Conservation (phyloP, 2,113 vertebrate genomes). For the Meriones unguiculatus region DNA sequence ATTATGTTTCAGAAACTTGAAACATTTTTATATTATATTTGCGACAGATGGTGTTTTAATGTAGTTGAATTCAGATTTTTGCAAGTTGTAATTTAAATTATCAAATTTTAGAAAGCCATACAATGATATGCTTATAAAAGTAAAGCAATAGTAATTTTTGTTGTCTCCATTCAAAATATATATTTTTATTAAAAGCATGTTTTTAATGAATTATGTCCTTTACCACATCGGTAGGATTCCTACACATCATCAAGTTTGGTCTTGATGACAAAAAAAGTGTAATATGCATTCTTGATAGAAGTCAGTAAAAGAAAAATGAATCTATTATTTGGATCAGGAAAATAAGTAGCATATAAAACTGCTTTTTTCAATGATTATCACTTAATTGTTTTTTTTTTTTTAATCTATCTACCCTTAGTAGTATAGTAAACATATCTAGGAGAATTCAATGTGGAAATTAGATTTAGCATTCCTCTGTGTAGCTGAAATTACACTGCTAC, state of each 20-base stretch:
- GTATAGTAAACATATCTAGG: slow-evolving; percentile 72
- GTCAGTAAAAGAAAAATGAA: neutral
- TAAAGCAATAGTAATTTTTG: neutral
- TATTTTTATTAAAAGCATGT: neutral
- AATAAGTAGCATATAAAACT: slow-evolving; percentile 66
- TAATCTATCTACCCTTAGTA: slow-evolving; percentile 64
- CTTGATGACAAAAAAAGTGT: slow-evolving; percentile 1
- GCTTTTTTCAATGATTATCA: slow-evolving; percentile 64
- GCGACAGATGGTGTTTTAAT: neutral
- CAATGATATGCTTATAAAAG: slow-evolving; percentile 19
- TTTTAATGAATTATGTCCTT: neutral
- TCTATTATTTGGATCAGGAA: slow-evolving; percentile 37
- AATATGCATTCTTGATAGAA: neutral
- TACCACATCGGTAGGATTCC: neutral
- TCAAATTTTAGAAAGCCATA: neutral
- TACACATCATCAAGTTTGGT: neutral
- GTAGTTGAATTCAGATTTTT: slow-evolving; percentile 45
- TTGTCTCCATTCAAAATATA: neutral
- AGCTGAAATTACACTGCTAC: slow-evolving; percentile 83
- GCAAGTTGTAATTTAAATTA: slow-evolving; percentile 25
- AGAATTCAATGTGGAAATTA: slow-evolving; percentile 81
- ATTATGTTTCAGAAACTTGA: neutral
- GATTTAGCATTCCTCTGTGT: slow-evolving; percentile 80
- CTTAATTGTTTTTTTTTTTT: slow-evolving; percentile 71
- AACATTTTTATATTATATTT: neutral